Percentiles rank a stretch among this genome's conserved stretches.
Conservation (phyloP, 23 tunicate genomes). For the Trididemnum nubilum region DNA sequence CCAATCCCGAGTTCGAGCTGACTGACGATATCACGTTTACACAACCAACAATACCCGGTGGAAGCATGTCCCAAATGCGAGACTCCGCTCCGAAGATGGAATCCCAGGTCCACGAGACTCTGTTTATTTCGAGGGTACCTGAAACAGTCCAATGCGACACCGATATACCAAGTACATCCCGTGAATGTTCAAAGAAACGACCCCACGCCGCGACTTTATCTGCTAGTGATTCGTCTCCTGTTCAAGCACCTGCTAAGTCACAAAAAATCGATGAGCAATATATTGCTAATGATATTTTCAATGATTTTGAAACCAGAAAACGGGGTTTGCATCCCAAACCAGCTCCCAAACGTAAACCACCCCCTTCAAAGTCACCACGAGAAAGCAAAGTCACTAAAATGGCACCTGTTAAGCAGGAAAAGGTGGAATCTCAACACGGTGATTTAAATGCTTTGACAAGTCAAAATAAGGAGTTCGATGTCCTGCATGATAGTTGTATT, state of each 20-base stretch:
- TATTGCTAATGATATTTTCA: neutral
- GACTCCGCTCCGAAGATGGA: neutral
- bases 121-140: slow-evolving; percentile 27
- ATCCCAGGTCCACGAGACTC: neutral
- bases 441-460: neutral
- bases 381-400: neutral
- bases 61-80: slow-evolving; percentile 8
- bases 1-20: slow-evolving; percentile 64
- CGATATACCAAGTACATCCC: neutral
- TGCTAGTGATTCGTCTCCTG: neutral
- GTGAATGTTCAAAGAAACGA: neutral
- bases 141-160: slow-evolving; percentile 13
- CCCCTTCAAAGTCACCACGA: too few species aligned
- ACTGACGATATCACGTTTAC: slow-evolving; percentile 40
- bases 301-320: neutral
- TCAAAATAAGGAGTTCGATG: neutral
- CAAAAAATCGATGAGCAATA: neutral
- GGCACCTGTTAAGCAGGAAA: neutral
- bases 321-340: slow-evolving; percentile 1
- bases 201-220: neutral
- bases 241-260: neutral
- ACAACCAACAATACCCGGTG: slow-evolving; percentile 1
- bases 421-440: neutral
- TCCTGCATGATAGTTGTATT: slow-evolving; percentile 40
- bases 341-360: slow-evolving; percentile 2